Evolutionary conservation across 2,113 vertebrate species (phyloP), one percentile per base, ranked within the genome.

Genomic region (Prolemur simus): DNA sequence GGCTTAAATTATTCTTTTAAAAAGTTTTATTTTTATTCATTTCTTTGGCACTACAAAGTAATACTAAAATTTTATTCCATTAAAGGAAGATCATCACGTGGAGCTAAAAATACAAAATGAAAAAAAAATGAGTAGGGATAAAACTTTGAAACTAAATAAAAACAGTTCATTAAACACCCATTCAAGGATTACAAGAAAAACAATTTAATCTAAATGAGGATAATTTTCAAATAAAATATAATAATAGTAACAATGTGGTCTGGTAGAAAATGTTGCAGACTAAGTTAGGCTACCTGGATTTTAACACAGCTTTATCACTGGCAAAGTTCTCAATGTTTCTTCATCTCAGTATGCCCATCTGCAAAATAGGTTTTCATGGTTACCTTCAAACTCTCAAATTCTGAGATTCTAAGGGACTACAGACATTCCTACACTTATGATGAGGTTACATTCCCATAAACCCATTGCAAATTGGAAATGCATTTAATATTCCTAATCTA

Each of bases 1-100:
- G 80, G 78, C 45, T 87, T 91, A 96, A 97, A 96, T 97, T 96
- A 94, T 92, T 93, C 95, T 97, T 96, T 95, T 80, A 39, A 94
- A 66, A 97, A 94, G 56, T 96, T 95, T 97, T 81, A 87, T 87
- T 97, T 80, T 80, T 89, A 87, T 93, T 87, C 82, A 42, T 91
- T 91, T 94, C 54, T 89, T 96, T 66, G 64, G 21, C 27, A 73
- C 13, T 56, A 71, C 18, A 91, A 95, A 76, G 80, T 87, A 95
- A 94, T 97, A 94, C 63, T 83, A 87, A 96, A 96, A 60, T 96
- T 94, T 94, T 77, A 94, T 88, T 90, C 81, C 93, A 85, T 96
- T 92, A 88, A 94, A 98, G 76, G 80, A 73, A 96, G 90, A 91
- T 80, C 27, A 81, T 86, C 89, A 87, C 91, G 74, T 84, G 25